Evolutionary conservation across 2,113 vertebrate genomes (phyloP), one percentile per base, ranked within the genome.

Genomic region (Ceyx margarethae): DNA sequence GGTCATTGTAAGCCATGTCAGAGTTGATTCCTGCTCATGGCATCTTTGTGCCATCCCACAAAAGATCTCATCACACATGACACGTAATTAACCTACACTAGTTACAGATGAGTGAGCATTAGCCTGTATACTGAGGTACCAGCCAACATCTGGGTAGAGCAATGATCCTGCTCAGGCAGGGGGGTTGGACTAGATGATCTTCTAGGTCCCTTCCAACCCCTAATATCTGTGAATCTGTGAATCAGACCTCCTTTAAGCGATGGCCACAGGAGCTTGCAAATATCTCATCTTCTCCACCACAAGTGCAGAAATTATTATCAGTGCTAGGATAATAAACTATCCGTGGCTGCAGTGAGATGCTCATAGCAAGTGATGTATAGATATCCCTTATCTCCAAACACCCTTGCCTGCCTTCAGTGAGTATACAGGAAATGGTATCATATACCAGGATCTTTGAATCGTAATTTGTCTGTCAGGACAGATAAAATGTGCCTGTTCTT

Each of bases 401-500:
- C 42, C 37, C 88, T 75, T 93, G 77, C 37, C 43, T 90, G 40
- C 50, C 60, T 85, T 19, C 73, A 61, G 58, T 66, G 86, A 91
- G 48, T 82, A 50, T 31, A 53, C 8, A 74, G 76, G 33, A 77
- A 73, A 50, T 29, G 25, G 82, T 21, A 60, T 77, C 53, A 42
- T 46, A 54, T 65, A 64, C 33, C 66, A 83, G 18, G 51, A 66
- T 91, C 46, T 88, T 53, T 85, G 66, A 91, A 79, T 85, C 75
- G 35, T 69, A 62, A 2, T 75, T 83, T 64, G 4, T 69, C 84
- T 88, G 42, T 51, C 40, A 87, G 67, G 37, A 56, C 48, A 89
- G 61, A 86, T 53, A 82, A 95, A 81, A 93, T 83, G 64, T 85
- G n/a, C 58, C 15, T 80, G 2, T 84, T 72, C 62, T 73, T 93